Conservation (phyloP, 2,113 vertebrate genomes). For the Sphyrna mokarran region DNA sequence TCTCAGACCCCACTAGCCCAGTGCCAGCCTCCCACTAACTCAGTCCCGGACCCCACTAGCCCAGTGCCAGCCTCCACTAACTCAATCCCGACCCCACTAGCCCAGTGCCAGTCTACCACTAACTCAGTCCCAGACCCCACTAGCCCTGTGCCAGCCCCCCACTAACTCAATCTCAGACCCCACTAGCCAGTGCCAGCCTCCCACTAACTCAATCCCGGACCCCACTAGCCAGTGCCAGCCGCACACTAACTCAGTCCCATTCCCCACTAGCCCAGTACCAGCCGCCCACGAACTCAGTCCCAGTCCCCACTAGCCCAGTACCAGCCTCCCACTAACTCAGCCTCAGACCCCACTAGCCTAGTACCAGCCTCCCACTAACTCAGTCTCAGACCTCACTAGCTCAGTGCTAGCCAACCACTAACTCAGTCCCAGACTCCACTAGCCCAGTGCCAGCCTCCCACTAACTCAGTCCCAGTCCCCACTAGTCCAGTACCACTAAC, state of each 20-base stretch:
- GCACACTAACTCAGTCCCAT: not conserved
- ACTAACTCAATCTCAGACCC: no score
- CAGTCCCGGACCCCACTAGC: no score
- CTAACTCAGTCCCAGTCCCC: fast-evolving
- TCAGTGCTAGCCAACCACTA: not conserved
- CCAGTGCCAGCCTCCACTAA: not conserved
- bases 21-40: not conserved
- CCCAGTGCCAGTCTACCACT: no score
- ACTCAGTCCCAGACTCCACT: not conserved
- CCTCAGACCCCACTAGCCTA: not conserved
- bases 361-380: no score
- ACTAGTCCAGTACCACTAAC: no score
- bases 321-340: not conserved
- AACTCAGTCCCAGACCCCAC: not conserved
- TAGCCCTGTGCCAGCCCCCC: no score
- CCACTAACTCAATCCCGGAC: no score
- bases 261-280: slow-evolving; percentile 42
- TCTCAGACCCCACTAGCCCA: not conserved
- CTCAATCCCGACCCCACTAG: no score
- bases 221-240: slow-evolving; percentile 42
- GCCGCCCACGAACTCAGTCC: not conserved
- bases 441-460: not conserved
- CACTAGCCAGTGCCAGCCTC: no score
- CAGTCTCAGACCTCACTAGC: not conserved
- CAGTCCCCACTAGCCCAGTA: slow-evolving; percentile 44